phyloP scores from a whole-genome alignment of 2,888 invertebrate genomes.

The Heterodera filipjevi region DNA sequence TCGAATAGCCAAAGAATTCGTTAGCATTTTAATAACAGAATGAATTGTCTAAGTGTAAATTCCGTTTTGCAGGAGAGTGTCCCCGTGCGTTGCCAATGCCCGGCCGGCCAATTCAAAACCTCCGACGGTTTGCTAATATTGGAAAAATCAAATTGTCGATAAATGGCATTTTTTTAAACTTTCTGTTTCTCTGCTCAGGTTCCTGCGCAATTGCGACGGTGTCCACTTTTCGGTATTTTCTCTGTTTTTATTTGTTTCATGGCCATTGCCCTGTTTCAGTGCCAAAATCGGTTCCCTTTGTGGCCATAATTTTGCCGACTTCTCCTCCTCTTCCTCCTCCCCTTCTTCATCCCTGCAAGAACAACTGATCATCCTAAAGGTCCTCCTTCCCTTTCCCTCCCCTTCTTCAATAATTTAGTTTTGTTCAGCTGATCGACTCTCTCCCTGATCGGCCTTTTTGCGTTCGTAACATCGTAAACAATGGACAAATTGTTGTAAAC shows the following conservation, averaged over 20 bases:
- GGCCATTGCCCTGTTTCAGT: neutral
- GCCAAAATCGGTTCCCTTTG: constrained; percentile 6
- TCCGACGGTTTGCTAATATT: neutral
- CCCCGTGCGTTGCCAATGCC: constrained; percentile 9
- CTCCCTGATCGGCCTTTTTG: constrained; percentile 10
- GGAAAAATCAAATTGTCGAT: too few relatives aligned
- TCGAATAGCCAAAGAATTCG: constrained; percentile 20
- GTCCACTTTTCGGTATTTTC: constrained; percentile 7
- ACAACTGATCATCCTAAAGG: neutral
- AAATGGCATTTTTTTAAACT: neutral
- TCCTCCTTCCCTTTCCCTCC: neutral
- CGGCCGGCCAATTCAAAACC: constrained; percentile 18
- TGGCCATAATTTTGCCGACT: neutral
- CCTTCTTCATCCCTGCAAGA: neutral
- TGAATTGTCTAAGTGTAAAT: neutral
- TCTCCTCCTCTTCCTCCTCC: neutral
- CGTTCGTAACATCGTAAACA: constrained; percentile 5
- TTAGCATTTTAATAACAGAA: neutral
- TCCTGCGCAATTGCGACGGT: neutral
- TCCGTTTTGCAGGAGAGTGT: neutral
- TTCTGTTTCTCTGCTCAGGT: neutral
- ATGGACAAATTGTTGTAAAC: constrained; percentile 21
- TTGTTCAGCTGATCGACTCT: neutral
- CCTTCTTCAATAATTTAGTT: neutral
- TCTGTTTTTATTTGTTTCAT: neutral